Evolutionary conservation across 2,888 invertebrate genomes (phyloP), one percentile per base, ranked within the genome.

Genomic region (Lomographa bimaculata): DNA sequence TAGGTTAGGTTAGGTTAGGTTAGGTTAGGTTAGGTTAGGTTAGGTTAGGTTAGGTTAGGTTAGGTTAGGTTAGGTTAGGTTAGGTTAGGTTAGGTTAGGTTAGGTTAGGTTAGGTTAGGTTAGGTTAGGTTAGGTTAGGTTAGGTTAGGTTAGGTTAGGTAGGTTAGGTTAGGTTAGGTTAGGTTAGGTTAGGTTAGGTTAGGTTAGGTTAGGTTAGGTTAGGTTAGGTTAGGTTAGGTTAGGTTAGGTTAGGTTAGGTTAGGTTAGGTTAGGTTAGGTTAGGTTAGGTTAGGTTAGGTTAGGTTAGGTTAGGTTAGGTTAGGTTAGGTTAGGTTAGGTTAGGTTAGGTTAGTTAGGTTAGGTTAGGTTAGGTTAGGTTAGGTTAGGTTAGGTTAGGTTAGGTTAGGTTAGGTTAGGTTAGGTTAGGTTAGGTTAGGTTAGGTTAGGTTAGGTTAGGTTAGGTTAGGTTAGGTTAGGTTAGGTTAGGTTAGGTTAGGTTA

Each of bases 351-450:
- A 49, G 46, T 50, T 48, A 51, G 51, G 52, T 55, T 54, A 54
- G 51, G 54, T 54, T 51, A 49, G 51, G 54, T 51, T 50, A 50
- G 50, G 54, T 54, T 54, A 49, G 54, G 51, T 54, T 54, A 50
- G 51, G 54, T 51, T 50, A 51, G 51, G 50, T 51, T 54, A 48
- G 51, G 54, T 50, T 54, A 41, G 51, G 54, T 51, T 51, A 50
- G 52, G 55, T 55, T 55, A 48, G 52, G 55, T 55, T 55, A 50
- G 51, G 54, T 51, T 51, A 43, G 49, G 46, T 50, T 39, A 37
- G 50, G 48, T 54, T 54, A 54, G 47, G 50, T 51, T 51, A 51
- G 51, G 51, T 51, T 51, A 47, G 51, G 53, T 47, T 50, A 53
- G 50, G 49, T 50, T 51, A 46, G 47, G 47, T 48, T 48, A 48